phyloP scores from a whole-genome alignment of 2,888 invertebrate genomes.

The Dermolepida albohirtum region DNA sequence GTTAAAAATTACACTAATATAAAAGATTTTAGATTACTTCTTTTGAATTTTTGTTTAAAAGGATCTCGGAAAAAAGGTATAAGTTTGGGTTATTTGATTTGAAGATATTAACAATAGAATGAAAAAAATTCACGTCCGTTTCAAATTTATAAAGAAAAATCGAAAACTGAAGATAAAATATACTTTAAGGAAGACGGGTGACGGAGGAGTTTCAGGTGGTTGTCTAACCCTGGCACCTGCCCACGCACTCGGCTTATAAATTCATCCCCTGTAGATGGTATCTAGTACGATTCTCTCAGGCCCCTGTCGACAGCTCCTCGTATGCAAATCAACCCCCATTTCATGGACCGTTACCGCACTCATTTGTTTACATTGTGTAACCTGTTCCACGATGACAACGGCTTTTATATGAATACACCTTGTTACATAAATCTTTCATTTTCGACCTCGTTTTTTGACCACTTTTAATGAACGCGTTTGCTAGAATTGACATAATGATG shows the following conservation, averaged over 20 bases:
- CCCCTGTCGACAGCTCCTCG: constrained; percentile 55
- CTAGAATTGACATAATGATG: not conserved
- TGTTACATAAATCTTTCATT: constrained; percentile 41
- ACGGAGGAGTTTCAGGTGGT: constrained; percentile 46
- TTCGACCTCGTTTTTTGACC: constrained; percentile 12
- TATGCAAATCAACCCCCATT: constrained; percentile 54
- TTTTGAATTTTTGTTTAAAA: too few species aligned
- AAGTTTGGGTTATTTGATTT: too few species aligned
- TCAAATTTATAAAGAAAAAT: not conserved
- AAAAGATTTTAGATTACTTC: too few species aligned
- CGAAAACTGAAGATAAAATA: constrained; percentile 7
- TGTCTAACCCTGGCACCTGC: constrained; percentile 55
- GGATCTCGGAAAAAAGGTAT: too few species aligned
- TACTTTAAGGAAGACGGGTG: constrained; percentile 31
- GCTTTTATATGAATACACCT: constrained; percentile 39
- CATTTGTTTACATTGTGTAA: constrained; percentile 48
- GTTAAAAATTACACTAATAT: too few species aligned
- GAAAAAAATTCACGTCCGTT: too few species aligned
- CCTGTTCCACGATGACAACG: constrained; percentile 36
- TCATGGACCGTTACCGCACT: constrained; percentile 50
- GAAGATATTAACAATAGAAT: too few species aligned
- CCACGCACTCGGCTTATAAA: constrained; percentile 61
- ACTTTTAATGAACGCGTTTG: constrained; percentile 20
- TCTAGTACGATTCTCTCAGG: constrained; percentile 49
- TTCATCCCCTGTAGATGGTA: constrained; percentile 56